Base-by-base conservation (phyloP, 2,888 invertebrate species). In the Asteroscopus sphinx region DNA sequence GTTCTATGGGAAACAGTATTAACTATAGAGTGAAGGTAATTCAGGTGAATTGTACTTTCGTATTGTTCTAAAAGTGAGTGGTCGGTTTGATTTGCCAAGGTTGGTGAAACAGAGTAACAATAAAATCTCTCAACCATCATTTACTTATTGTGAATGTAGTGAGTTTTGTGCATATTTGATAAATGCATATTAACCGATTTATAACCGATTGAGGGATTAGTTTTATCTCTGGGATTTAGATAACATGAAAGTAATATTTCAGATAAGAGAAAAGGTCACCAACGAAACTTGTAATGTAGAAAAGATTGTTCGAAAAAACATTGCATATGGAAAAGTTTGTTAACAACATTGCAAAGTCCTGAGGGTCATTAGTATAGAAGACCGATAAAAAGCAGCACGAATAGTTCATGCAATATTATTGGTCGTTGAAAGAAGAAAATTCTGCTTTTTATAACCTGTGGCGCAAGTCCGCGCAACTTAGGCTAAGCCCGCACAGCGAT, bases 381-480 rank as follows among this genome's bases (percentile, higher is more conserved):
- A 3, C 39, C 12, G 42, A 60, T 40, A 21, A 45, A 69, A 69
- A 48, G 1, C 26, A 30, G 45, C 74, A 56, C 56, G 55, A 73
- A 71, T 49, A 48, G 25, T 52, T 49, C 13, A 49, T 37, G 49
- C 46, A 49, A 49, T 42, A 51, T 56, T 53, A 69, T 48, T 44
- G 39, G 53, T 56, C 39, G 46, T 39, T 33, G 49, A 44, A 48
- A 56, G 35, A 39, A 59, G 65, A 73, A 65, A 73, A 57, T 45
- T 13, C 49, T 36, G 32, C 36, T 60, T 56, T 58, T 65, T 61
- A 42, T 37, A 55, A 55, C 49, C 25, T 13, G 66, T 47, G 30
- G 40, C 9, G 51, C 48, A 39, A 52, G 26, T 51, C 26, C n/a
- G n/a, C n/a, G n/a, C n/a, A n/a, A n/a, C n/a, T n/a, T n/a, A n/a